These are phyloP conservation scores for Therioaphis trifolii DNA, from an alignment of 2,888 invertebrate species.

Conservation along the genomic window DNA sequence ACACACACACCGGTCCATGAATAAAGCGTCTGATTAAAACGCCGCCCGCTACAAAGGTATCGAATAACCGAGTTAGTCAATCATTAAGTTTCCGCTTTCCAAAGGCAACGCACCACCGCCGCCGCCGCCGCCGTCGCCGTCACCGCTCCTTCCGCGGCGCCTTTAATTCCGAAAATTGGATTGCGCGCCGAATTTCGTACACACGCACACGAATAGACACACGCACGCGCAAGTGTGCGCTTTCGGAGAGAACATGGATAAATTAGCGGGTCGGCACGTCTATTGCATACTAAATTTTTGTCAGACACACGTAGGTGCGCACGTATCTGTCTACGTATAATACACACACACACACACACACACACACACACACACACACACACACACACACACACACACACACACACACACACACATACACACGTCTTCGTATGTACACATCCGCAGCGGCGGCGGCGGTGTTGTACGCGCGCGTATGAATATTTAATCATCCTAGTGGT, in stretches of 20 bases:
- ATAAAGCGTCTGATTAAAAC: conserved; percentile 33
- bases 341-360: neutral
- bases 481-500: neutral
- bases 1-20: neutral
- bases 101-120: conserved; percentile 17
- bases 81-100: conserved; percentile 37
- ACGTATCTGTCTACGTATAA: neutral
- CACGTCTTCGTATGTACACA: no score
- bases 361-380: no score
- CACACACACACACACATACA: no score
- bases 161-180: conserved; percentile 53
- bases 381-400: no score
- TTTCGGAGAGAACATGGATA: conserved; percentile 5
- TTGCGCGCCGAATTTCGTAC: neutral
- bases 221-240: no score
- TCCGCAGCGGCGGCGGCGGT: no score
- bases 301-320: neutral
- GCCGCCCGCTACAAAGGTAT: conserved; percentile 24
- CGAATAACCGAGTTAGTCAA: conserved; percentile 35
- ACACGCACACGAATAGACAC: no score
- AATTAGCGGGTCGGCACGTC: conserved; percentile 22
- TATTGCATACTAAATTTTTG: conserved; percentile 38
- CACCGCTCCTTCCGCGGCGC: neutral
- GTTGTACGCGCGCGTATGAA: neutral
- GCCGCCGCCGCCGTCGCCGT: neutral